Evolutionary conservation across 2,113 vertebrate species (phyloP).

Genomic region (Numida meleagris): DNA sequence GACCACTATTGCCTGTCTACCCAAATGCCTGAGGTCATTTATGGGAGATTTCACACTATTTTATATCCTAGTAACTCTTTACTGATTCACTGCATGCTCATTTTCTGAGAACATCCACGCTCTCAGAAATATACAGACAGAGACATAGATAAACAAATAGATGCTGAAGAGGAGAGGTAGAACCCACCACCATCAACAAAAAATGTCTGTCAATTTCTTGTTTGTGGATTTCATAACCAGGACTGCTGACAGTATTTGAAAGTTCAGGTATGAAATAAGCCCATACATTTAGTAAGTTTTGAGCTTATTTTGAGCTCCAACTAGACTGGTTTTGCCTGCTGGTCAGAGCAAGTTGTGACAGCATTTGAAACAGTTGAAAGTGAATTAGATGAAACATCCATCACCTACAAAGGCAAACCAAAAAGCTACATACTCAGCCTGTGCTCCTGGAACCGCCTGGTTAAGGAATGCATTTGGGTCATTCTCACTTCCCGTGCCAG

Average conservation of each 20-base stretch:
- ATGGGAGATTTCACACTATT: not conserved
- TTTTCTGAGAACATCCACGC: not conserved
- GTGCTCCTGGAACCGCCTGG: slow-evolving; percentile 87
- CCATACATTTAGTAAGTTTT: not conserved
- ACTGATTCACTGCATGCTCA: not conserved
- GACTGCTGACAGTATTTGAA: slow-evolving; percentile 11
- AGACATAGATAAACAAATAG: not conserved
- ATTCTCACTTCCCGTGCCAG: slow-evolving; percentile 63
- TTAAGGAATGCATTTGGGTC: slow-evolving; percentile 82
- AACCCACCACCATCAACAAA: not conserved
- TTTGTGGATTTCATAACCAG: not conserved
- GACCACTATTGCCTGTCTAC: not conserved
- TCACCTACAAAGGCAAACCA: not conserved
- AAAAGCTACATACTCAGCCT: slow-evolving; percentile 71
- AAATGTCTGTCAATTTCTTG: not conserved
- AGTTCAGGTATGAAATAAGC: not conserved
- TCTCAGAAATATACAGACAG: not conserved
- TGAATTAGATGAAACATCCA: slow-evolving; percentile 7
- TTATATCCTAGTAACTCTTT: not conserved
- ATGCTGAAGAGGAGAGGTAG: not conserved
- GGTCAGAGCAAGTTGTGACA: slow-evolving; percentile 52
- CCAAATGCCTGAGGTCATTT: not conserved
- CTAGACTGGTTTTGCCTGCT: slow-evolving; percentile 45
- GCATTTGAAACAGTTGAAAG: slow-evolving; percentile 7
- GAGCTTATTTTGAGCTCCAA: not conserved